Base-by-base conservation (phyloP, 2,113 vertebrate genomes). In the Vombatus ursinus region DNA sequence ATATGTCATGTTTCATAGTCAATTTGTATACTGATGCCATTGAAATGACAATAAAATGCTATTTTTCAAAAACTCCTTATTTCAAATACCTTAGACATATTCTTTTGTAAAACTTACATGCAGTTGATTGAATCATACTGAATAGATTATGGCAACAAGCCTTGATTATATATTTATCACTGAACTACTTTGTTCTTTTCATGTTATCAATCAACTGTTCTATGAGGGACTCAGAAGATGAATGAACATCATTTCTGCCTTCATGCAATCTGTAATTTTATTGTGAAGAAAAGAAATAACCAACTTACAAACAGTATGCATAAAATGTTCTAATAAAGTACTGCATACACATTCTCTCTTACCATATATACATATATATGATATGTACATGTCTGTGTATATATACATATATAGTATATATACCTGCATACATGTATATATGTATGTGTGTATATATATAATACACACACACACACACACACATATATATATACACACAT, bases 1-100 rank as follows among this genome's bases (percentile, higher is more conserved):
- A 91, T 92, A 31, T 14, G 94, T 96, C 93, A 95, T 91, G 49
- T 94, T 95, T 90, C 51, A 95, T 95, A 94, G 44, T n/a, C 50
- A 93, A 92, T 93, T 51, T 96, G 11, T 52, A 14, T 90, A 24
- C 50, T 93, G 25, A 94, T 51, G 50, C 2, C 89, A 44, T 84
- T 84, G 68, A 44, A 84, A 9, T 49, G 37, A 90, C 61, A 95
- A 91, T 57, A 91, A 9, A 96, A 50, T 47, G 14, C 92, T 94
- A 2, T 50, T 95, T 68, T 96, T 96, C 50, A 89, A 93, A 90
- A 0, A 92, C 47, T 51, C 1, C 52, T 93, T 95, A 89, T 84
- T 94, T 94, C 50, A 92, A 91, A 51, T 52, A 92, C 31, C 47
- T 44, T 92, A 84, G 68, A 77, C 2, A 53, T 57, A 51, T 96